A percentile compares a stretch with the other conserved stretches of the same genome.
phyloP scores from a whole-genome alignment of 2,888 invertebrate species.

The Trichacis sp. region DNA sequence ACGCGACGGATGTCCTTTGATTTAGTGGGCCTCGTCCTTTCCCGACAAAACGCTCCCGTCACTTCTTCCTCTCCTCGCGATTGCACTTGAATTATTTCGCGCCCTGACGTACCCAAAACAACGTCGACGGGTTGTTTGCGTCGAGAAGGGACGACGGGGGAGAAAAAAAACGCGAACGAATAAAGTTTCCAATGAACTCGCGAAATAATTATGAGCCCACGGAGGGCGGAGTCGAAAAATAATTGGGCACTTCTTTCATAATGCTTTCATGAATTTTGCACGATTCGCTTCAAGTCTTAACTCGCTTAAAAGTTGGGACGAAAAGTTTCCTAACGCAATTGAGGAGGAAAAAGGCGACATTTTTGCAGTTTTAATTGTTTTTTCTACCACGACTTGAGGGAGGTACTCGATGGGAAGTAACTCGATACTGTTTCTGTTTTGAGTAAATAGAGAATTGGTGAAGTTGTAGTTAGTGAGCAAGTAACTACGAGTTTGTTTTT shows the following conservation, averaged over 20 bases:
- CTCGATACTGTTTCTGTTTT: no score
- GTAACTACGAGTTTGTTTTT: no score
- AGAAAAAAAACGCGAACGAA: constrained; percentile 18
- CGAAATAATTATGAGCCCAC: not conserved
- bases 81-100: constrained; percentile 46
- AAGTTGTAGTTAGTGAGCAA: not conserved
- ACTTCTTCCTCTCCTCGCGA: constrained; percentile 22
- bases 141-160: constrained; percentile 32
- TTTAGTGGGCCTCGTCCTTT: constrained; percentile 32
- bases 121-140: constrained; percentile 23
- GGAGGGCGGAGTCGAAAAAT: not conserved
- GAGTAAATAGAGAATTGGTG: no score
- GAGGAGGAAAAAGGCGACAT: not conserved
- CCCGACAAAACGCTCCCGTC: constrained; percentile 41
- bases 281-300: not conserved
- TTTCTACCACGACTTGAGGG: not conserved
- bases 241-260: constrained; percentile 1
- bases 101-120: constrained; percentile 37
- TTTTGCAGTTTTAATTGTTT: not conserved
- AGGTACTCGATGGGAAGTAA: no score
- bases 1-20: constrained; percentile 44
- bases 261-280: constrained; percentile 4
- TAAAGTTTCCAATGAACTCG: constrained; percentile 16
- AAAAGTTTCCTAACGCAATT: not conserved
- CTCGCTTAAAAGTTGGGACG: not conserved